phyloP scores from a whole-genome alignment of 2,888 invertebrate species.

The Shargacucullia verbasci region DNA sequence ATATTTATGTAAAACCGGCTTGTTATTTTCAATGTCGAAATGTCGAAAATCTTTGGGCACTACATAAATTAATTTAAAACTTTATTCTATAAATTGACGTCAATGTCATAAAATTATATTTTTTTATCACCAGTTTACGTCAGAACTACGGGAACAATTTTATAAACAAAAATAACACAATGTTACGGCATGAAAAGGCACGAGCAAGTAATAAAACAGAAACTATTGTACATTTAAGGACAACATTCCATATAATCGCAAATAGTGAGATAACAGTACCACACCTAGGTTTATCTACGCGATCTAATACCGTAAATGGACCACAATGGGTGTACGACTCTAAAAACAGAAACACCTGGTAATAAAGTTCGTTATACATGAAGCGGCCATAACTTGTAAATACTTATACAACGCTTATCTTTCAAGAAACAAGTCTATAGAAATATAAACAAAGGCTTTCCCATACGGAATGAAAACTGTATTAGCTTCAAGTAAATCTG shows the following conservation, averaged over 20 bases:
- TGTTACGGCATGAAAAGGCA: background rate
- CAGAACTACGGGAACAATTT: background rate
- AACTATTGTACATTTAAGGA: background rate
- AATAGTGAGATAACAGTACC: background rate
- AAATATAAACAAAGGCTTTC: conserved; percentile 5
- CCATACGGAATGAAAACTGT: conserved; percentile 14
- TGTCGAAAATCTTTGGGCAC: background rate
- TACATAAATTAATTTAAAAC: too few relatives aligned
- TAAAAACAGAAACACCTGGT: conserved; percentile 2
- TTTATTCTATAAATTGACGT: too few relatives aligned
- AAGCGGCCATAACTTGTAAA: conserved; percentile 9
- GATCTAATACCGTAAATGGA: conserved; percentile 15
- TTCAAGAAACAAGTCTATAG: conserved; percentile 6
- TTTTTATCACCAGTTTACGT: too few relatives aligned
- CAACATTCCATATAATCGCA: background rate
- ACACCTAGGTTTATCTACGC: conserved; percentile 9
- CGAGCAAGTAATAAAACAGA: background rate
- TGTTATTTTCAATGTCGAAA: conserved; percentile 10
- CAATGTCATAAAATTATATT: too few relatives aligned
- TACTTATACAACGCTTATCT: background rate
- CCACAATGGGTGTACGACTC: conserved; percentile 3
- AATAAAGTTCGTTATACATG: conserved; percentile 13
- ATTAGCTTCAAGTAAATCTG: conserved; percentile 17
- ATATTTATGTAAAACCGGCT: conserved; percentile 28
- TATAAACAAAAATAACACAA: background rate